phyloP scores from a whole-genome alignment of 1,140 invertebrate genomes.

The Drosophila kikkawai region DNA sequence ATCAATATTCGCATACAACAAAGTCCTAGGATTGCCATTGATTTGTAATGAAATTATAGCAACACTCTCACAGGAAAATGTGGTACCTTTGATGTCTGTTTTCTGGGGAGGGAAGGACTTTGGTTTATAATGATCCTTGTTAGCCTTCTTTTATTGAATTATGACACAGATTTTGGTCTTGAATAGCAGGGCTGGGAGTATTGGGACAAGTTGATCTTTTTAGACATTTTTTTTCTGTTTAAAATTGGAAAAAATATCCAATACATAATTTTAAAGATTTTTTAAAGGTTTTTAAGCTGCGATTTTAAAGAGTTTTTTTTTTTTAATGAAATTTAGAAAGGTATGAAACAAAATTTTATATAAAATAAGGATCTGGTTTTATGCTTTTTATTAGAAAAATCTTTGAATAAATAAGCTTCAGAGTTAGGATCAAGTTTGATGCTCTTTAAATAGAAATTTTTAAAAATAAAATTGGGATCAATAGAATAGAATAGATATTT shows the following conservation, averaged over 20 bases:
- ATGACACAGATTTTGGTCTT: not conserved
- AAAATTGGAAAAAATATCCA: not conserved
- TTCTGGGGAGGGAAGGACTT: not conserved
- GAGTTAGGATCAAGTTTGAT: too few relatives aligned
- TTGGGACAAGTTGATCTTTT: not conserved
- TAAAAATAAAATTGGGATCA: too few relatives aligned
- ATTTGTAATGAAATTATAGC: slow-evolving; percentile 30
- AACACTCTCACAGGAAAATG: not conserved
- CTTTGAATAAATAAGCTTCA: too few relatives aligned
- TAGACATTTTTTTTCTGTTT: not conserved
- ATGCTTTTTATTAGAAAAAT: too few relatives aligned
- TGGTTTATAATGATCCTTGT: slow-evolving; percentile 12
- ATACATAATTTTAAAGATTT: too few relatives aligned
- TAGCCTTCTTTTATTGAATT: slow-evolving; percentile 20
- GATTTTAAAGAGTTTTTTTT: too few relatives aligned
- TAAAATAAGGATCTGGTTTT: too few relatives aligned
- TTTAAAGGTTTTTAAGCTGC: too few relatives aligned
- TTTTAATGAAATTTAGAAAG: too few relatives aligned
- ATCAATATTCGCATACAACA: slow-evolving; percentile 10
- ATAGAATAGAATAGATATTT: too few relatives aligned
- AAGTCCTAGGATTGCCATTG: not conserved
- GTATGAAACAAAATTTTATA: too few relatives aligned
- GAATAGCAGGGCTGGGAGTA: not conserved
- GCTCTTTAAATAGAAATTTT: too few relatives aligned
- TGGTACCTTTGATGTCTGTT: slow-evolving; percentile 6